Evolutionary conservation across 2,797 vertebrate species (phyloP), one percentile per base, ranked within the genome.

Genomic region (Smutsia gigantea): DNA sequence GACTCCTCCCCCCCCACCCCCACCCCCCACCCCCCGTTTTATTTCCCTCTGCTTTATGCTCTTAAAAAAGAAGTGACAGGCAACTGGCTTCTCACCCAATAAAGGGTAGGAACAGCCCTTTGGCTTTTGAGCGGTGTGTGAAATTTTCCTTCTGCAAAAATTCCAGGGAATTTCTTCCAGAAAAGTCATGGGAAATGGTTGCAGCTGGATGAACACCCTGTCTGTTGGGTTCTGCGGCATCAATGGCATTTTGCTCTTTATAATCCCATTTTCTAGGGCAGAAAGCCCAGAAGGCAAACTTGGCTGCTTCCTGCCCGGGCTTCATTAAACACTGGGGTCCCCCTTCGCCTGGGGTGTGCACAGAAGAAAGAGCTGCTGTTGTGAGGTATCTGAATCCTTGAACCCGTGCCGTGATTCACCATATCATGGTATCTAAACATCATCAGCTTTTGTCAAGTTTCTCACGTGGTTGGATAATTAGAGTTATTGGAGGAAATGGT

Each of bases 381-480:
- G 42, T 51, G 66, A 92, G 90, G 83, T 78, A 34, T 87, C 68
- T 57, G 29, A 29, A 27, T 81, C 79, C 78, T 14, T 87, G 87
- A 95, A 87, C 83, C 46, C 14, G 71, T 29, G 77, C 84, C 86
- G 93, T 96, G 92, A 97, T 69, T 97, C 95, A 96, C 42, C 83
- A 91, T 64, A 49, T 72, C 15, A 37, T 94, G 10, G 71, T 95
- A 97, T 97, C 90, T 95, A 87, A 98, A 96, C 94, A 96, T 92
- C 85, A 53, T 90, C 42, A 85, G 55, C 9, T 0, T 66, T 97
- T 95, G 89, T 84, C 95, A 21, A 5, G 1, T 97, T 69, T 93
- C 97, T 96, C 78, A 96, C 97, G 42, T 87, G 77, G 89, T 1
- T 84, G 94, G 87, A 63, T 96, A 72, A 93, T 95, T 98, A 84